These are phyloP conservation scores for Notocelia uddmanniana DNA, from an alignment of 2,888 invertebrate species.

Conservation along the genomic window DNA sequence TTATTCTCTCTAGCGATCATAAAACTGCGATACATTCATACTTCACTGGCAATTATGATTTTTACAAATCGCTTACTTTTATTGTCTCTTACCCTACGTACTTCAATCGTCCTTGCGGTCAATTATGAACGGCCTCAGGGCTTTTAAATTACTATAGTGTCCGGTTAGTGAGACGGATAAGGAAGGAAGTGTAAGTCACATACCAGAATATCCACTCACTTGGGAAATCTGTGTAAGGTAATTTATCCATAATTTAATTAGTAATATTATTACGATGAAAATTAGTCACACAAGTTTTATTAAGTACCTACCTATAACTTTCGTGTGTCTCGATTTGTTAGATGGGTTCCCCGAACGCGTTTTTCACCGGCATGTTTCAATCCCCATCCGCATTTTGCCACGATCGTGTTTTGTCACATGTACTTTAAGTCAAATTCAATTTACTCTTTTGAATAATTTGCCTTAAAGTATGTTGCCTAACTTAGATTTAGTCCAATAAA, in stretches of 20 bases:
- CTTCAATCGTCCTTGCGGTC: conserved; percentile 8
- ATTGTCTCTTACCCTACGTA: background rate
- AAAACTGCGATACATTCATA: too few relatives aligned
- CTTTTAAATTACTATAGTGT: conserved; percentile 10
- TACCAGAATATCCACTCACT: conserved; percentile 4
- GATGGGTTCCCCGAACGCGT: too few relatives aligned
- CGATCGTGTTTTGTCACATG: too few relatives aligned
- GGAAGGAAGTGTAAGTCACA: conserved; percentile 32
- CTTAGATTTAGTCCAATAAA: too few relatives aligned
- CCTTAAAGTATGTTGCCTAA: too few relatives aligned
- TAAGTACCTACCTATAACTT: background rate
- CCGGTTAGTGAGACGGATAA: conserved; percentile 15
- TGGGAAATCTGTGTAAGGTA: background rate
- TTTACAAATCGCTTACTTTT: background rate
- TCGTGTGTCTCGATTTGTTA: too few relatives aligned
- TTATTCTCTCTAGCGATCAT: too few relatives aligned
- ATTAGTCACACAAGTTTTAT: background rate
- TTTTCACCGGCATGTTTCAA: too few relatives aligned
- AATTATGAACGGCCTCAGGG: conserved; percentile 24
- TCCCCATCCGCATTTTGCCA: too few relatives aligned
- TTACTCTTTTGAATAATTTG: too few relatives aligned
- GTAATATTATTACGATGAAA: background rate
- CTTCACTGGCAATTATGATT: too few relatives aligned
- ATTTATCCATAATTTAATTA: background rate
- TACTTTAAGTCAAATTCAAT: too few relatives aligned